Conservation (phyloP, 2,113 vertebrate species). For the Brevimyrus niger region DNA sequence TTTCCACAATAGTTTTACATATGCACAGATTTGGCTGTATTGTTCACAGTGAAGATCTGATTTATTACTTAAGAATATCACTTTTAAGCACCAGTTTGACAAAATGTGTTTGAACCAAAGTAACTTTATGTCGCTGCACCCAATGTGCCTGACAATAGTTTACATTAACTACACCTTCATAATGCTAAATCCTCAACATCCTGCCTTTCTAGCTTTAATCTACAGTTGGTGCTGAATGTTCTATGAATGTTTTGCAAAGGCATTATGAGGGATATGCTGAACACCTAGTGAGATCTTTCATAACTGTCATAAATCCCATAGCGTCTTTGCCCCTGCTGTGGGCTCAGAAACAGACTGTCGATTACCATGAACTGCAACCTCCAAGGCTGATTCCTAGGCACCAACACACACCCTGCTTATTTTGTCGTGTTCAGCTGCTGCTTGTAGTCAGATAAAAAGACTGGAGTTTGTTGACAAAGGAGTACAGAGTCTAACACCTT, state of each 20-base stretch:
- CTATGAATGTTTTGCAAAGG: not conserved
- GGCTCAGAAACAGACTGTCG: conserved; percentile 34
- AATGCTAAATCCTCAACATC: not conserved
- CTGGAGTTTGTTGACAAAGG: conserved; percentile 58
- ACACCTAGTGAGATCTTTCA: not conserved
- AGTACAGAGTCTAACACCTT: conserved; percentile 58
- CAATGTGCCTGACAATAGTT: not conserved
- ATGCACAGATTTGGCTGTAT: not conserved
- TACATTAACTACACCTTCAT: not conserved
- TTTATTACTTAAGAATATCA: not conserved
- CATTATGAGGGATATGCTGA: not conserved
- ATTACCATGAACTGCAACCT: conserved; percentile 38
- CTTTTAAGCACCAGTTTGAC: not conserved
- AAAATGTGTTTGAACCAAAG: not conserved
- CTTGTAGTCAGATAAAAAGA: conserved; percentile 53
- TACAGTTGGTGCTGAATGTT: not conserved
- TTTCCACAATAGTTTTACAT: not conserved
- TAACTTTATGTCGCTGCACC: not conserved
- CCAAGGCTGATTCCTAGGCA: conserved; percentile 51
- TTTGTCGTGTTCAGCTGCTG: conserved; percentile 54
- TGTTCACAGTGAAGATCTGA: not conserved
- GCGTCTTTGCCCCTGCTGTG: conserved; percentile 15
- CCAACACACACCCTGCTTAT: conserved; percentile 48
- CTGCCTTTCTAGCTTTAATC: not conserved
- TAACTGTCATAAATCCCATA: not conserved